Conservation (phyloP, 2,888 invertebrate genomes). For the Lucinisca nassula region DNA sequence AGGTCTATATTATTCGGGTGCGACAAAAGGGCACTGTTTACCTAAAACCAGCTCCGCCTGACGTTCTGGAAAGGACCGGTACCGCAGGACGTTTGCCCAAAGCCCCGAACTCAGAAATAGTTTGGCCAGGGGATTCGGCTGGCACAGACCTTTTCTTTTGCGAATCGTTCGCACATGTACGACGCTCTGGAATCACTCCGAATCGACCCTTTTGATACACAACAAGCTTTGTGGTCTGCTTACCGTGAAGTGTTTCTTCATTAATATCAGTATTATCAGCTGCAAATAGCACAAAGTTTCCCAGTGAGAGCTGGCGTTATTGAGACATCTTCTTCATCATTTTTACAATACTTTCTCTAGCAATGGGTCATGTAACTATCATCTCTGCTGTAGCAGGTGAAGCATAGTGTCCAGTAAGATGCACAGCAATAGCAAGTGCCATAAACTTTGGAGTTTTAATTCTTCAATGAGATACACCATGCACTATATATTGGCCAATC, state of each 20-base stretch:
- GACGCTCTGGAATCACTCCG: background rate
- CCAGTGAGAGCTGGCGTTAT: background rate
- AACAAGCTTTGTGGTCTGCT: background rate
- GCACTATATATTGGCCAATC: background rate
- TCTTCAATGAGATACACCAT: background rate
- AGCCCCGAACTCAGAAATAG: background rate
- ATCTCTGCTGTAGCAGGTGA: background rate
- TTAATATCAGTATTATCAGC: slow-evolving; percentile 4
- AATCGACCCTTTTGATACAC: background rate
- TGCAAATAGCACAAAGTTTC: background rate
- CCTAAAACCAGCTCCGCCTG: background rate
- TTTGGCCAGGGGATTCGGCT: background rate
- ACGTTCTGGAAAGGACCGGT: background rate
- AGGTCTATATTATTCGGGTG: background rate
- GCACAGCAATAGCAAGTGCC: background rate
- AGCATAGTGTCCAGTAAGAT: background rate
- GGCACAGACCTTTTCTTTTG: background rate
- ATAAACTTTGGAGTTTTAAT: background rate
- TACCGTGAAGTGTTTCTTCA: background rate
- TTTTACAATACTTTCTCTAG: background rate
- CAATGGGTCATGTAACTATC: background rate
- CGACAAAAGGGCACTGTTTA: no score
- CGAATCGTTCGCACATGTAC: background rate
- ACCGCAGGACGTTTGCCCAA: background rate
- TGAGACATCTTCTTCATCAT: background rate